Evolutionary conservation across 64 coral and sea anemone genomes (phyloP), one percentile per base, ranked within the genome.

Genomic region (Pocillopora damicornis): DNA sequence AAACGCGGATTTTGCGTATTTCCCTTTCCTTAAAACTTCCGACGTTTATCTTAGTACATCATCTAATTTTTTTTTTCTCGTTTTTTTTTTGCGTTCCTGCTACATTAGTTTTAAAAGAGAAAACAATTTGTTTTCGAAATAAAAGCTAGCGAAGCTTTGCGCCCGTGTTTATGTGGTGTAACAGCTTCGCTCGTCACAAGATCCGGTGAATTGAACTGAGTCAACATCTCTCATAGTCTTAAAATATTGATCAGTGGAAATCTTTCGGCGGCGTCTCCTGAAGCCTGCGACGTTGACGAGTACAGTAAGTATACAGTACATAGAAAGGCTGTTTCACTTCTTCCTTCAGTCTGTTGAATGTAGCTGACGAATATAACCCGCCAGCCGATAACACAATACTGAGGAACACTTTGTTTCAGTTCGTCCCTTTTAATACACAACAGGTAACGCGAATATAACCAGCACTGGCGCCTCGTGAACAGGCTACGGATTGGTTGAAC

Each of bases 401-500:
- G 42, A 51, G 42, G 42, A 51, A 1, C 42, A 7, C 3, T 51
- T 7, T 51, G 42, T 51, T 51, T 51, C 42, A 2, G 42, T 51
- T 51, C 7, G 42, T 51, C 42, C 42, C 30, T 30, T 30, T 30
- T 30, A 30, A 30, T 30, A 30, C 30, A 18, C 80, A 69, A 37
- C 62, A 83, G 80, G 80, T 83, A 35, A 16, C 7, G 37, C 34
- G 36, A 67, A 37, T 51, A 4, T 16, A 63, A 83, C 15, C 23
- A 83, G 62, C 65, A 83, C 36, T 7, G 11, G 20, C 80, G 37
- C 18, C 63, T 17, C 9, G 34, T 10, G 15, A 37, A 18, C 7
- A 67, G 80, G 18, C 30, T 18, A 35, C 79, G 59, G 79, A 81
- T 81, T 81, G 79, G 79, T 62, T 64, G 59, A 81, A 23, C 61